Evolutionary conservation across 2,113 vertebrate genomes (phyloP), one percentile per base, ranked within the genome.

Genomic region (Syngnathus typhle): DNA sequence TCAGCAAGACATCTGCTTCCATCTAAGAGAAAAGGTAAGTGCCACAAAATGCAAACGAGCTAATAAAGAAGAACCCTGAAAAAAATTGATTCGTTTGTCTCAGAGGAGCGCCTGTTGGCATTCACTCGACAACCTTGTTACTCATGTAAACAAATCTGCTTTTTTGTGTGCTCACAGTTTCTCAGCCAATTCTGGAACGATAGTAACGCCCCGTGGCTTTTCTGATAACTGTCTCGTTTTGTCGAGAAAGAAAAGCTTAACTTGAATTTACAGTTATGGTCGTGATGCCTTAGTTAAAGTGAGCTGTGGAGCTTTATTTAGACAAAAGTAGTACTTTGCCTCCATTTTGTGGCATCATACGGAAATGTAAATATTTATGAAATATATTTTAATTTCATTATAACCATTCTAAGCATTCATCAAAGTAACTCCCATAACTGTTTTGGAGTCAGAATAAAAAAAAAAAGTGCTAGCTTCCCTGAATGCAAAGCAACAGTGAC

Each of bases 1-100:
- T 70, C 96, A 96, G 16, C 92, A 93, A 84, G 88, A 95, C 70
- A 80, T 93, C 67, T 98, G 94, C 81, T 88, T 83, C 21, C 87
- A 84, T 21, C 93, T 98, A 78, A 95, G 88, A 82, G 89, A 90
- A 71, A 96, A 97, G 93, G 97, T 99, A 74, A 27, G n/a, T 54
- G 6, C 15, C 1, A 47, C 15, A 6, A 46, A 47, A 88, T 82
- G 80, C 75, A 86, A 85, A 87, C 82, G 87, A 83, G 82, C 82
- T 88, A 83, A 87, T 84, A 86, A 54, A 83, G 69, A 83, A 60
- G 72, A 68, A 76, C 80, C 78, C 2, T 38, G 73, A 77, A 73
- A 78, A 83, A 19, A 83, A 79, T 32, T 66, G 74, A 85, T 78
- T 71, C 71, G 68, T 73, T 77, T 60, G 78, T 83, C 82, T 84